Conservation (phyloP, 2,797 vertebrate genomes). For the Agapornis canus region DNA sequence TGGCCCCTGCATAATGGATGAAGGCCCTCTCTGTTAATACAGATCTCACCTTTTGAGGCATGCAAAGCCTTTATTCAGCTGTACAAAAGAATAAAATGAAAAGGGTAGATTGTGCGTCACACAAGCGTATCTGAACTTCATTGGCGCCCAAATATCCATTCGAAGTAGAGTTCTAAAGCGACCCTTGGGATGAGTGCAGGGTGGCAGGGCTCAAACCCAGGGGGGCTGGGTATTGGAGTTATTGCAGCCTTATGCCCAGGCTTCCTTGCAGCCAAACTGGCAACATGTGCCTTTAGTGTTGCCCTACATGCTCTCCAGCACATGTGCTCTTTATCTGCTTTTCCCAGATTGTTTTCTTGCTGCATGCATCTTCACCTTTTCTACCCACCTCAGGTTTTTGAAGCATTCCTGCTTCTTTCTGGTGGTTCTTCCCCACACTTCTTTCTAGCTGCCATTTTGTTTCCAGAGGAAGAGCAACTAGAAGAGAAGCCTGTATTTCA, state of each 20-base stretch:
- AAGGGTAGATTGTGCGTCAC: background rate
- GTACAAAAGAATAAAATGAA: background rate
- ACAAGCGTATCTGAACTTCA: fast-evolving
- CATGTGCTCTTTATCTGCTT: fast-evolving
- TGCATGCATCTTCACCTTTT: background rate
- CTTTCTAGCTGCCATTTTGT: background rate
- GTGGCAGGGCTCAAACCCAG: fast-evolving
- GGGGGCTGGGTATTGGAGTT: background rate
- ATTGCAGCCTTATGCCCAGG: background rate
- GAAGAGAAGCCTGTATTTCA: background rate
- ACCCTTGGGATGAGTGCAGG: background rate
- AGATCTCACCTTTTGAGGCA: background rate
- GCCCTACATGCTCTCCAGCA: background rate
- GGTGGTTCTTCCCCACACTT: background rate
- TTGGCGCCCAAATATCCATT: fast-evolving
- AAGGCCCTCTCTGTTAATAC: background rate
- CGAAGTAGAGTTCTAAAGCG: background rate
- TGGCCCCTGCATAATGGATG: background rate
- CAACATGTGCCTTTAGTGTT: fast-evolving
- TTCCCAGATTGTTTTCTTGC: background rate
- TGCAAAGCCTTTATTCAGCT: background rate
- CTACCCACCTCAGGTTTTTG: background rate
- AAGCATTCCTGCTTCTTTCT: background rate
- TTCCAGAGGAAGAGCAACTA: background rate
- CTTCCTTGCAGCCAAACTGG: background rate